Conservation (phyloP, 2,888 invertebrate genomes). For the Clunio marinus region DNA sequence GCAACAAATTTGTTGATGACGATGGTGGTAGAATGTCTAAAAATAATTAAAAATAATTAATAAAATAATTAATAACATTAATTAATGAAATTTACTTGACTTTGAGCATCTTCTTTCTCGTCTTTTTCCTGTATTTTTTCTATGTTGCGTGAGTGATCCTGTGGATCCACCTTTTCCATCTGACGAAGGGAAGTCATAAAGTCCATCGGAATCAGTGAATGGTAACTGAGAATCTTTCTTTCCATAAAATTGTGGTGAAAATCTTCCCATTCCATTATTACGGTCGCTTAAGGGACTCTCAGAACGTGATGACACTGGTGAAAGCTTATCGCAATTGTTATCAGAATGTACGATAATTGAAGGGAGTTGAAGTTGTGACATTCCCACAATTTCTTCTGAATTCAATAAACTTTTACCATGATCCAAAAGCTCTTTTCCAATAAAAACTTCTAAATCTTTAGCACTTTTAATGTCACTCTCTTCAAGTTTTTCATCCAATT, state of each 20-base stretch:
- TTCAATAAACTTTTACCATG: constrained; percentile 54
- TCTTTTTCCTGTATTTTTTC: constrained; percentile 61
- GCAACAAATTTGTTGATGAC: constrained; percentile 44
- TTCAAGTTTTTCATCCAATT: constrained; percentile 64
- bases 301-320: constrained; percentile 73
- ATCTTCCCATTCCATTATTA: constrained; percentile 60
- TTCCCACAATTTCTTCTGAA: constrained; percentile 53
- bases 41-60: neutral
- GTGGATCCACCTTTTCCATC: constrained; percentile 57
- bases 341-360: constrained; percentile 59
- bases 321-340: constrained; percentile 56
- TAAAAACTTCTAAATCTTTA: constrained; percentile 58
- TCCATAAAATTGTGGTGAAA: constrained; percentile 69
- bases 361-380: constrained; percentile 57
- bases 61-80: constrained; percentile 1
- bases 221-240: constrained; percentile 60
- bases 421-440: constrained; percentile 50
- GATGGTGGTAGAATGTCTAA: constrained; percentile 42
- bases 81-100: constrained; percentile 40
- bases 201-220: constrained; percentile 73
- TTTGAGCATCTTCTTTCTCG: constrained; percentile 59
- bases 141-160: constrained; percentile 54
- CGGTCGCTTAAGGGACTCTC: constrained; percentile 74
- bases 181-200: constrained; percentile 75
- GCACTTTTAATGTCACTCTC: constrained; percentile 65